Base-by-base conservation (phyloP, 2,888 invertebrate genomes). In the Tenthredo livida region DNA sequence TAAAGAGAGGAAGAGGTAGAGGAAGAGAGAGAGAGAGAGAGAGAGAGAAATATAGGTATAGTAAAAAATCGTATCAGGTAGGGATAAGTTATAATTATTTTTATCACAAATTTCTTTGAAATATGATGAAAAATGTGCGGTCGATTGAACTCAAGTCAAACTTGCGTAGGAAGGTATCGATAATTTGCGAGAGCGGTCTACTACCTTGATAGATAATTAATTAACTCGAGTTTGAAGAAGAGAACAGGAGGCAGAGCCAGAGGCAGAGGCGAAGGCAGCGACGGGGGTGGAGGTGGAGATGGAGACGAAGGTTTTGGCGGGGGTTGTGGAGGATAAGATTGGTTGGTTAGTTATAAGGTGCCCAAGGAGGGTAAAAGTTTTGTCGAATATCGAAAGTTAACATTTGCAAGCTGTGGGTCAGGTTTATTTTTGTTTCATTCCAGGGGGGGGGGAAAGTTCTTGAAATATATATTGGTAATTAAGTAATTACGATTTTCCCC, bases 171-270 rank as follows among this genome's bases (percentile, higher is more conserved):
- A 29, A 37, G 80, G 80, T 58, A 80, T 80, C 80, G 80, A 80
- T 80, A 80, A 80, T 80, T 80, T 80, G 33, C 40, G 85, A 84
- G 75, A 50, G 43, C 85, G 85, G 84, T 82, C 87, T 87, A 85
- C 85, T 86, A 84, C 84, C 84, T 84, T 85, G 83, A 86, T 86
- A 86, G 88, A 88, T 89, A 87, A 88, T 87, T 88, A 88, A 90
- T 90, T 90, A 89, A 85, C 86, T 85, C 85, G 84, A 84, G 80
- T 61, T 80, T 40, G 33, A n/a, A 40, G 40, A 40, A 40, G 80
- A 61, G 80, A 80, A 80, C 58, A 80, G 54, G 61, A 40, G 21
- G 61, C 37, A 58, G 80, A 40, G 40, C 21, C 50, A 17, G 61
- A 40, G 21, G 40, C 37, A 58, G 80, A 25, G 40, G 43, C 50